phyloP scores from a whole-genome alignment of 92 coral and sea anemone species.

The Pocillopora grandis region DNA sequence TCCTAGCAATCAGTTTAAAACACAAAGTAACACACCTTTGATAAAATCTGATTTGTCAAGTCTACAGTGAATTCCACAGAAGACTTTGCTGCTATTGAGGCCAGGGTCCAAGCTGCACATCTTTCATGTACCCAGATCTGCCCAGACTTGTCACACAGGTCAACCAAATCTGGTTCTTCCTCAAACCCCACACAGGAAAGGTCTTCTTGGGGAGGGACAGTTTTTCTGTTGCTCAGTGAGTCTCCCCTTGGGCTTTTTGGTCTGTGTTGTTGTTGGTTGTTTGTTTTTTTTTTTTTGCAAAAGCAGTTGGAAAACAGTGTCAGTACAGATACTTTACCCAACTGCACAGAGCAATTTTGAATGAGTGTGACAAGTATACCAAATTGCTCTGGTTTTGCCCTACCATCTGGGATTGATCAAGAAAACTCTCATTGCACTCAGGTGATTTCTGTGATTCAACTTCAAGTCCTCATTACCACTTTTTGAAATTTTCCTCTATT shows the following conservation, averaged over 20 bases:
- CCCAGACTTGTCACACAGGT: slow-evolving; percentile 78
- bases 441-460: too few species aligned
- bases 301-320: too few species aligned
- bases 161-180: slow-evolving; percentile 69
- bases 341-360: too few species aligned
- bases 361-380: too few species aligned
- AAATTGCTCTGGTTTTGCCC: too few species aligned
- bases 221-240: slow-evolving; percentile 22
- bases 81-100: slow-evolving; percentile 73
- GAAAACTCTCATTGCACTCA: too few species aligned
- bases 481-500: too few species aligned
- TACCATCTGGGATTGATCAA: too few species aligned
- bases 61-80: slow-evolving; percentile 63
- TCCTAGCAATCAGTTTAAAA: not conserved
- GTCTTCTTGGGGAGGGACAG: slow-evolving; percentile 47
- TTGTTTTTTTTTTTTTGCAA: not conserved
- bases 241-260: slow-evolving; percentile 27
- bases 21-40: slow-evolving; percentile 56
- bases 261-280: not conserved
- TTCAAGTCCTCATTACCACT: too few species aligned
- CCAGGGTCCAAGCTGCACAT: slow-evolving; percentile 97
- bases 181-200: slow-evolving; percentile 73
- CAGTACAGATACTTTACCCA: too few species aligned
- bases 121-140: slow-evolving; percentile 95
- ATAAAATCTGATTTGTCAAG: slow-evolving; percentile 70